Conservation (phyloP, 2,113 vertebrate genomes). For the Ameiurus melas region DNA sequence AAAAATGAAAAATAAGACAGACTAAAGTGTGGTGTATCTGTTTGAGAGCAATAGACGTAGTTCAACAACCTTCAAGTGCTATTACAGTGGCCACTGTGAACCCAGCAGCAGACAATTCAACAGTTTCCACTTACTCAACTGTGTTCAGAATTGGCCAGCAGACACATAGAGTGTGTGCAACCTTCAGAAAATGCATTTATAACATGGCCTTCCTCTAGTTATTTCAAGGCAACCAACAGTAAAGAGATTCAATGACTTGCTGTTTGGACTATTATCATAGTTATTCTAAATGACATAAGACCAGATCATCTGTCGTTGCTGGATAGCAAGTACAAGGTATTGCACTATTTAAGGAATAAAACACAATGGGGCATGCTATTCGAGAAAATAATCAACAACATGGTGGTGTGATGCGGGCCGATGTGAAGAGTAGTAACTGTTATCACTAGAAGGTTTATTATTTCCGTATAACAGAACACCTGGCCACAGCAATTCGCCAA, state of each 20-base stretch:
- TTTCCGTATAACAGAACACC: neutral
- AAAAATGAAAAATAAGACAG: neutral
- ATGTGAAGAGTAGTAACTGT: neutral
- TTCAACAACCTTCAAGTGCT: conserved; percentile 33
- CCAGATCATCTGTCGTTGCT: neutral
- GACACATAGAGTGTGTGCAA: neutral
- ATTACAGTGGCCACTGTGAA: conserved; percentile 8
- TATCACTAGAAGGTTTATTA: neutral
- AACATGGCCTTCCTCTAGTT: conserved; percentile 8
- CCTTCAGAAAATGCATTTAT: conserved; percentile 16
- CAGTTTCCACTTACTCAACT: conserved; percentile 14
- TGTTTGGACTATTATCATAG: conserved; percentile 1
- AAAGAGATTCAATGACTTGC: conserved; percentile 23
- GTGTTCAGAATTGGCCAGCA: neutral
- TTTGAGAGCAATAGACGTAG: conserved; percentile 10
- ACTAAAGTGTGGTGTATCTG: neutral
- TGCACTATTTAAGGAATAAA: neutral
- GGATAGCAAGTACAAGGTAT: neutral
- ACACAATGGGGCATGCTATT: neutral
- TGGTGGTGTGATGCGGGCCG: neutral
- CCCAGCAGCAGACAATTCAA: conserved; percentile 30
- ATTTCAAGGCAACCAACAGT: conserved; percentile 11
- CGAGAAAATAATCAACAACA: neutral
- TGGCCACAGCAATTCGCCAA: neutral
- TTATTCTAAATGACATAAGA: neutral